Conservation (phyloP, 92 coral and sea anemone species). For the Anthopleura xanthogrammica region DNA sequence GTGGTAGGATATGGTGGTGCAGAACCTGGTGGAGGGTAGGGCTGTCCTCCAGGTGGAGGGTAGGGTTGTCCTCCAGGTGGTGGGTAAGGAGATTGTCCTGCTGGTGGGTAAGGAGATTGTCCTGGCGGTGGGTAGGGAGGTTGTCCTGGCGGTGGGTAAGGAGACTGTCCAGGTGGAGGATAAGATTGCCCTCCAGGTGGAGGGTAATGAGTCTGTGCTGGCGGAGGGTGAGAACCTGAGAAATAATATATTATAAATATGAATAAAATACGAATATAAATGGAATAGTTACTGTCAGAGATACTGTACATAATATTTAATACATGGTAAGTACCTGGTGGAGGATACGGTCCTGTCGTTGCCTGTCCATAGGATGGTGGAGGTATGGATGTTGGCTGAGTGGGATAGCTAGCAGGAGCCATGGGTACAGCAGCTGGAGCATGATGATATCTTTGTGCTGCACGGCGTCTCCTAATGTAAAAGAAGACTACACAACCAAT, state of each 20-base stretch:
- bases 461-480: conserved; percentile 17
- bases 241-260: too few species aligned
- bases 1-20: conserved; percentile 45
- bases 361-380: conserved; percentile 50
- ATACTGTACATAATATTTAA: too few species aligned
- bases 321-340: neutral
- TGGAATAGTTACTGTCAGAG: too few species aligned
- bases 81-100: conserved; percentile 27
- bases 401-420: conserved; percentile 8
- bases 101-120: conserved; percentile 31
- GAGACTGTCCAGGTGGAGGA: conserved; percentile 19
- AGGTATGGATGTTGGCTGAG: conserved; percentile 18
- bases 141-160: neutral
- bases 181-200: neutral
- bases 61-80: conserved; percentile 46
- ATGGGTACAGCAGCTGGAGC: conserved; percentile 1
- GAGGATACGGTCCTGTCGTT: conserved; percentile 4
- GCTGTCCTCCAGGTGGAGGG: conserved; percentile 32
- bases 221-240: too few species aligned
- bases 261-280: too few species aligned
- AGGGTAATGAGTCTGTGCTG: too few species aligned
- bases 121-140: neutral
- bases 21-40: conserved; percentile 39
- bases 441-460: neutral
- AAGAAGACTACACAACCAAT: conserved; percentile 22